Conservation (phyloP, 30 jellyfish, hydroid and myxozoan species). For the Catostylus mosaicus region DNA sequence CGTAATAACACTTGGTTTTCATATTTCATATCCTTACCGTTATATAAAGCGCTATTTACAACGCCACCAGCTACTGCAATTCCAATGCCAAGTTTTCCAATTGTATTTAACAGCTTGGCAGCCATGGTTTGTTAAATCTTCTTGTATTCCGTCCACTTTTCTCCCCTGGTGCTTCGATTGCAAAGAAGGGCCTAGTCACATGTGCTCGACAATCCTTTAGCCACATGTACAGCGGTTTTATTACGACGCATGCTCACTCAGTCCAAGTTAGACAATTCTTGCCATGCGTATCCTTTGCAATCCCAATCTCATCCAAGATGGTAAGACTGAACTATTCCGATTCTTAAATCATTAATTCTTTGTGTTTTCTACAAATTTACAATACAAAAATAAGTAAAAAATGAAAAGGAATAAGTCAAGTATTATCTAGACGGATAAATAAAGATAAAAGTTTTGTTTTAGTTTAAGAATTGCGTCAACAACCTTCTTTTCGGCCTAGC, state of each 20-base stretch:
- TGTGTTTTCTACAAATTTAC: too few relatives aligned
- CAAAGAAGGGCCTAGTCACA: constrained; percentile 63
- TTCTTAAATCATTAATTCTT: too few relatives aligned
- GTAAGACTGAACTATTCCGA: constrained; percentile 17
- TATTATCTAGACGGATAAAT: too few relatives aligned
- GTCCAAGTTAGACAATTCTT: constrained; percentile 13
- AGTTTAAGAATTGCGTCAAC: too few relatives aligned
- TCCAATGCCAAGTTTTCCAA: constrained; percentile 92
- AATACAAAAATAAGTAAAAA: too few relatives aligned
- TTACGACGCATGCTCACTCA: constrained; percentile 54
- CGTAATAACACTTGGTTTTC: not conserved
- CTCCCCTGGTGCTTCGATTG: not conserved
- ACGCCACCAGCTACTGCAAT: constrained; percentile 97
- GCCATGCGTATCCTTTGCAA: constrained; percentile 77
- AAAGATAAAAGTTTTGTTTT: too few relatives aligned
- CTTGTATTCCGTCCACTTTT: not conserved
- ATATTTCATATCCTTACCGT: too few relatives aligned
- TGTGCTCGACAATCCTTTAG: constrained; percentile 30
- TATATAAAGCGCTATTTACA: constrained; percentile 86
- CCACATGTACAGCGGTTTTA: constrained; percentile 57
- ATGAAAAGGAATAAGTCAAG: too few relatives aligned
- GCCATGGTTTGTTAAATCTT: constrained; percentile 54
- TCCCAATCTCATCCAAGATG: constrained; percentile 59
- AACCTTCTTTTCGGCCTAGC: too few relatives aligned
- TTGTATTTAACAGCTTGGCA: constrained; percentile 58